Base-by-base conservation (phyloP, 1,140 invertebrate genomes). In the Drosophila sechellia region DNA sequence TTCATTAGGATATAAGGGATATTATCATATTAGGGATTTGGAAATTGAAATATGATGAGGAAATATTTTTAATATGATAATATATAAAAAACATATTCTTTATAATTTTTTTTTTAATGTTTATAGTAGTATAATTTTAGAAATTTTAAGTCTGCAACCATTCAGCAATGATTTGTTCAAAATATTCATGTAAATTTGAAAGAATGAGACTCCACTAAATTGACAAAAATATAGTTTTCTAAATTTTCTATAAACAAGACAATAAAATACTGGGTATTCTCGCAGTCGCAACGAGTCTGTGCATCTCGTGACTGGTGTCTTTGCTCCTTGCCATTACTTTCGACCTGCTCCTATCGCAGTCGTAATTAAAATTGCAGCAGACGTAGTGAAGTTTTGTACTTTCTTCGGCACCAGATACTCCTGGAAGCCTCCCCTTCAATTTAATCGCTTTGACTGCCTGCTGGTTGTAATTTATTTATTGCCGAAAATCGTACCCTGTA, bases 341-440 rank as follows among this genome's bases (percentile, higher is more conserved):
- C 37, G 42, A 35, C 43, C 46, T 57, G 64, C 52, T 70, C 50
- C 34, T 57, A 70, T 70, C 64, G 31, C 64, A 70, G 74, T 34
- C 40, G 74, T 70, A 77, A 77, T 77, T 70, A 77, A 77, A 77
- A 77, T 70, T 77, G 74, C 64, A 77, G 39, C 50, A 56, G 66
- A 70, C 66, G 50, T 40, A 40, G 37, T 65, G 20, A 49, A 70
- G 66, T 70, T 70, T 22, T 35, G 35, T 39, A 20, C 34, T 34
- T 39, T 27, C 49, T 55, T 20, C 34, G 25, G 20, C 45, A 34
- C 34, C 3, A 0, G 13, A 31, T 31, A 31, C 35, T 25, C 11
- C 13, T 40, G 40, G 12, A 15, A 25, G 6, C 13, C 17, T 10
- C n/a, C 5, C 5, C 39, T 46, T 25, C 35, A 22, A 56, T 56